Evolutionary conservation across 2,797 vertebrate species (phyloP), one percentile per base, ranked within the genome.

Genomic region (Danio kyathit): DNA sequence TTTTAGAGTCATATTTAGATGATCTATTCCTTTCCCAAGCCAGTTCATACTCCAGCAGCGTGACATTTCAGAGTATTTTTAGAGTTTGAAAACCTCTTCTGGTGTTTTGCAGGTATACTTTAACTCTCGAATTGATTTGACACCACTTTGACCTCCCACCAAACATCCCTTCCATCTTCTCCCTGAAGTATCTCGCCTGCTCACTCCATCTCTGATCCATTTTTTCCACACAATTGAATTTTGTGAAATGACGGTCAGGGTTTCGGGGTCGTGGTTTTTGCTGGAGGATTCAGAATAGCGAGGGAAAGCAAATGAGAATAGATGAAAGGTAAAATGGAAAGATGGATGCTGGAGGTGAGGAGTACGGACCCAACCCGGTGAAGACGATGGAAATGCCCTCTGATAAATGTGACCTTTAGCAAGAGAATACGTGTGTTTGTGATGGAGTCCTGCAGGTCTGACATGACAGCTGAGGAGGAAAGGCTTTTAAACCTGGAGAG

Each of bases 341-440:
- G 57, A 54, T 38, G 60, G 40, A 73, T 29, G 38, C 11, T 40
- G 38, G 38, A 64, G 69, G 57, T 65, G 57, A 52, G 38, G 38
- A 70, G 64, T 49, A 56, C 19, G 6, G 0, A 76, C 40, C 40
- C 13, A 19, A 14, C 6, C 9, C 21, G 44, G 29, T 5, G 16
- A 52, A 56, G 41, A 21, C 16, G 79, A 75, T 19, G 63, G 51
- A 60, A 66, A 75, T 43, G 29, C 21, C 71, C 63, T 59, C 12
- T 75, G 63, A 75, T 66, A 69, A 59, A 75, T 51, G 16, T 81
- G 72, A 81, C 79, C 63, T 81, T 81, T 81, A 61, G 51, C 67
- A 38, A 72, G 57, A 72, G 57, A 17, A 17, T 51, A 2, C 21
- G 43, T 11, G 54, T 17, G 41, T 49, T 0, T 65, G 29, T 43